Evolutionary conservation across 2,797 vertebrate genomes (phyloP).

Genomic region (Xerus rutilus): DNA sequence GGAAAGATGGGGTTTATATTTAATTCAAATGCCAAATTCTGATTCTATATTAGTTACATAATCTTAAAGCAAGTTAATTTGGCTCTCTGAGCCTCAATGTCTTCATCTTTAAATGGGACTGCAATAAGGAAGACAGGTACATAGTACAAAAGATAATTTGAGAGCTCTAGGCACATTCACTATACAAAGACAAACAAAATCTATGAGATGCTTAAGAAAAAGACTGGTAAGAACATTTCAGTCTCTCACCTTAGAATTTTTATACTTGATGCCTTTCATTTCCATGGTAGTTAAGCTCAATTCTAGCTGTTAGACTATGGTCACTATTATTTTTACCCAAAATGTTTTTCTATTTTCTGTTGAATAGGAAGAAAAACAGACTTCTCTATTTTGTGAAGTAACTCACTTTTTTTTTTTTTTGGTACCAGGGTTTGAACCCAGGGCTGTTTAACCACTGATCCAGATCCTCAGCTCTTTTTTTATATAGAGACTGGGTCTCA

Average conservation of each 20-base stretch:
- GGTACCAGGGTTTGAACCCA: too few species aligned
- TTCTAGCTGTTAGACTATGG: background rate
- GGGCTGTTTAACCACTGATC: too few species aligned
- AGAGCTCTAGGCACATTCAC: background rate
- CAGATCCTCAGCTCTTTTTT: too few species aligned
- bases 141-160: slow-evolving; percentile 7
- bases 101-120: slow-evolving; percentile 31
- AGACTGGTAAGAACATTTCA: slow-evolving; percentile 10
- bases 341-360: slow-evolving; percentile 22
- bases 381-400: background rate
- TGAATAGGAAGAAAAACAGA: background rate
- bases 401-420: background rate
- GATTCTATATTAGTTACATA: background rate
- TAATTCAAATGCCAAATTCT: slow-evolving; percentile 41
- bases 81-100: slow-evolving; percentile 31
- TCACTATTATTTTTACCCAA: background rate
- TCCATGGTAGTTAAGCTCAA: background rate
- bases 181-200: slow-evolving; percentile 13
- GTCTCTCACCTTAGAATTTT: slow-evolving; percentile 12
- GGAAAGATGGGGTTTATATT: slow-evolving; percentile 43
- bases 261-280: background rate
- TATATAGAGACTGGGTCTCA: too few species aligned
- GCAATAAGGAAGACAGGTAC: background rate
- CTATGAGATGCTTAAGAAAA: background rate
- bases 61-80: slow-evolving; percentile 45